phyloP scores from a whole-genome alignment of 2,888 invertebrate species.

The Vannuccia rotundouncinata region DNA sequence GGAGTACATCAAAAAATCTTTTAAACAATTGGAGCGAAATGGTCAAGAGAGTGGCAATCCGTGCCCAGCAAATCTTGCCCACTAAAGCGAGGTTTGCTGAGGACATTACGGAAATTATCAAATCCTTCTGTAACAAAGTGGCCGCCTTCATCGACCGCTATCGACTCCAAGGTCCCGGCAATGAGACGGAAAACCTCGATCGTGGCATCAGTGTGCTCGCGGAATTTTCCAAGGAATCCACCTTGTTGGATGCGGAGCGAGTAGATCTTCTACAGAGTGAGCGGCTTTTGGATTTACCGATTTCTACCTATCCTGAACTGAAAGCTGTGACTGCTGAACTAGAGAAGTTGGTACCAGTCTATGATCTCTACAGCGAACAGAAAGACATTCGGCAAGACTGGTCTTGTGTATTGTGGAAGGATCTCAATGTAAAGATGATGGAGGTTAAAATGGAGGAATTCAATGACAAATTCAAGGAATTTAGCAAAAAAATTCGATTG shows the following conservation, averaged over 20 bases:
- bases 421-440: slow-evolving; percentile 35
- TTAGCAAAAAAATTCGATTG: slow-evolving; percentile 34
- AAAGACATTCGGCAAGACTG: slow-evolving; percentile 21
- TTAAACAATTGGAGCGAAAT: slow-evolving; percentile 4
- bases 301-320: slow-evolving; percentile 34
- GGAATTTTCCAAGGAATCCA: slow-evolving; percentile 28
- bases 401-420: slow-evolving; percentile 36
- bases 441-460: slow-evolving; percentile 34
- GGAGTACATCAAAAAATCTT: not conserved
- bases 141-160: slow-evolving; percentile 31
- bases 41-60: not conserved
- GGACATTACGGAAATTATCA: not conserved
- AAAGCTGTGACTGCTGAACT: slow-evolving; percentile 37
- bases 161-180: slow-evolving; percentile 7
- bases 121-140: slow-evolving; percentile 1
- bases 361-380: slow-evolving; percentile 38
- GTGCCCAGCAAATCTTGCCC: slow-evolving; percentile 27
- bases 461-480: slow-evolving; percentile 25
- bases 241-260: slow-evolving; percentile 34
- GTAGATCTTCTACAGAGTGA: slow-evolving; percentile 36
- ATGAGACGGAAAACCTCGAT: slow-evolving; percentile 30
- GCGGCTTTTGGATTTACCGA: slow-evolving; percentile 37
- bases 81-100: slow-evolving; percentile 27
- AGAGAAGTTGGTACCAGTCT: slow-evolving; percentile 35
- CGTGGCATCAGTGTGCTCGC: slow-evolving; percentile 30